These are phyloP conservation scores for Sarcophaga bullata DNA, from an alignment of 1,140 invertebrate species.

Conservation along the genomic window DNA sequence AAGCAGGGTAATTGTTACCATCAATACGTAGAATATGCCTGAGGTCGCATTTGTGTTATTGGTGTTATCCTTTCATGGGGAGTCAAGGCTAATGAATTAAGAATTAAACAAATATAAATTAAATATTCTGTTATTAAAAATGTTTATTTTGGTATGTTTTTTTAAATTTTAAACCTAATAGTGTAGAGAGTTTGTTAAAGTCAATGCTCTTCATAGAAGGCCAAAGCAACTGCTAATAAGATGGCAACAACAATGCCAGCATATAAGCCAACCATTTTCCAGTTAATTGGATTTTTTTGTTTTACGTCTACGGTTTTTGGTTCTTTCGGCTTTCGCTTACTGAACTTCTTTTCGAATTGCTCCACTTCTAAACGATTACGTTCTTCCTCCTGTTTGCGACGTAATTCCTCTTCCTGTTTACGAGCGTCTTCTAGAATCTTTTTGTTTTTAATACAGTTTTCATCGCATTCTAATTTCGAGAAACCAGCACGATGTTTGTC, in stretches of 20 bases:
- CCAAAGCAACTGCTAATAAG: slow-evolving; percentile 52
- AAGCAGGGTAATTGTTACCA: too few species aligned
- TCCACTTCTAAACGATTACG: slow-evolving; percentile 76
- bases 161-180: slow-evolving; percentile 55
- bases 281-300: slow-evolving; percentile 50
- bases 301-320: slow-evolving; percentile 54
- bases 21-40: too few species aligned
- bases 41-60: too few species aligned
- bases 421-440: slow-evolving; percentile 68
- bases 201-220: slow-evolving; percentile 57
- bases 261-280: slow-evolving; percentile 52
- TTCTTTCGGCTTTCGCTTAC: slow-evolving; percentile 69
- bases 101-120: too few species aligned
- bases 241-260: slow-evolving; percentile 47
- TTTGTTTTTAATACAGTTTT: slow-evolving; percentile 70
- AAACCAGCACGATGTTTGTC: slow-evolving; percentile 69
- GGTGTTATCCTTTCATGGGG: too few species aligned
- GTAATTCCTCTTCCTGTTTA: slow-evolving; percentile 69
- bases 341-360: slow-evolving; percentile 78
- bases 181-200: slow-evolving; percentile 54
- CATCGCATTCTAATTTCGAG: slow-evolving; percentile 72
- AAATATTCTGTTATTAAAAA: background rate
- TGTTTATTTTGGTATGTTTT: slow-evolving; percentile 27
- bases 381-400: slow-evolving; percentile 71
- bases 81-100: too few species aligned